A percentile compares a stretch with the other conserved stretches of the same genome.
Conservation (phyloP, 2,888 invertebrate species). For the Horisme vitalbata region DNA sequence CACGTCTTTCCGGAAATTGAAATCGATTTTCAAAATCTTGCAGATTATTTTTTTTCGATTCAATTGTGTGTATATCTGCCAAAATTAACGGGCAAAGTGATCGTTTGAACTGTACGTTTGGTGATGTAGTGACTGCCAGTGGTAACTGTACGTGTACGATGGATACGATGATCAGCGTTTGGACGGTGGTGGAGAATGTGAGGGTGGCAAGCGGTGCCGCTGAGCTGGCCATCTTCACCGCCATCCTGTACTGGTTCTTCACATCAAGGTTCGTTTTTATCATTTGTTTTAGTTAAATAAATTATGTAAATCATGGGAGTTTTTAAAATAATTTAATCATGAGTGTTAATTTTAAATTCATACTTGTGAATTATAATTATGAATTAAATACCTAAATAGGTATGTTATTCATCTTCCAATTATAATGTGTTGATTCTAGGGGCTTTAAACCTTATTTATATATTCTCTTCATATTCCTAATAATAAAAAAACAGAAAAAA, state of each 20-base stretch:
- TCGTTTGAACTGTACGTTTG: constrained; percentile 57
- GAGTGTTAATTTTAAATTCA: no score
- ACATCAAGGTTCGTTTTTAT: constrained; percentile 78
- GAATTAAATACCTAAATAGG: no score
- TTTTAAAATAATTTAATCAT: background rate
- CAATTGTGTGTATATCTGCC: constrained; percentile 39
- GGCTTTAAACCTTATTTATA: no score
- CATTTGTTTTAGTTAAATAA: constrained; percentile 8
- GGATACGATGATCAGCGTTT: constrained; percentile 75
- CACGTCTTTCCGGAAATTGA: constrained; percentile 35
- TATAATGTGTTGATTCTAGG: no score
- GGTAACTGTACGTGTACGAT: constrained; percentile 55
- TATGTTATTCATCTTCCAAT: no score
- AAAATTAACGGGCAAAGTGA: constrained; percentile 58
- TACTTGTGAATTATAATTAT: no score
- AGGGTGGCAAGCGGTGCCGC: constrained; percentile 83
- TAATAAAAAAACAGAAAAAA: no score
- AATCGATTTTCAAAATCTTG: constrained; percentile 27
- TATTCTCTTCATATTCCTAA: no score
- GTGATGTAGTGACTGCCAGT: constrained; percentile 64
- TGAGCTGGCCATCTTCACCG: constrained; percentile 84
- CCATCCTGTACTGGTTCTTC: constrained; percentile 84
- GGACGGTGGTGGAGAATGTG: constrained; percentile 76
- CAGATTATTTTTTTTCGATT: constrained; percentile 24
- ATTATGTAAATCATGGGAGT: background rate